phyloP scores from a whole-genome alignment of 2,113 vertebrate genomes.

The Gadus macrocephalus region DNA sequence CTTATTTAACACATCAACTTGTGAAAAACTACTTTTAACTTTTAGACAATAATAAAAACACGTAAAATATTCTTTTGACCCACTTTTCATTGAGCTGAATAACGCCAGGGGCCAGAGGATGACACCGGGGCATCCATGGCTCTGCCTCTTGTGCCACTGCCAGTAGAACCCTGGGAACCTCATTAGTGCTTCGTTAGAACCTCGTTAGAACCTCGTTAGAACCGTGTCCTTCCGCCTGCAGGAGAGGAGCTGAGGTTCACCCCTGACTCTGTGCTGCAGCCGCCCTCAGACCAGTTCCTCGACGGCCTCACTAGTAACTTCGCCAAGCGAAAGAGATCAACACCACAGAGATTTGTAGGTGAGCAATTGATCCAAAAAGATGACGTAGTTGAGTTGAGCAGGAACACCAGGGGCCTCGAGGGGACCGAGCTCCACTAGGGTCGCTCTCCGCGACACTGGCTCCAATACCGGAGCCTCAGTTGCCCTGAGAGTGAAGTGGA shows the following conservation, averaged over 20 bases:
- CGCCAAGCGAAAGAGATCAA: constrained; percentile 95
- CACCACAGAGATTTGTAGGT: constrained; percentile 96
- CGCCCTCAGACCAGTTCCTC: constrained; percentile 89
- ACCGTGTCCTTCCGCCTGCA: constrained; percentile 61
- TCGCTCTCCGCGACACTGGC: too few species aligned
- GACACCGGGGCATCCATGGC: too few species aligned
- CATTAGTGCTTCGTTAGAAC: background rate
- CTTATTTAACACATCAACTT: background rate
- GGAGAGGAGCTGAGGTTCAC: constrained; percentile 89
- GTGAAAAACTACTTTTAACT: background rate
- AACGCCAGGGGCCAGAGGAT: too few species aligned
- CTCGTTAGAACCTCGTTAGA: constrained; percentile 9
- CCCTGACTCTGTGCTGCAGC: constrained; percentile 85
- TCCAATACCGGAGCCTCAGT: too few species aligned
- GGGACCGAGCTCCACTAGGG: too few species aligned
- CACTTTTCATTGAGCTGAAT: too few species aligned
- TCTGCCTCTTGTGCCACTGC: too few species aligned
- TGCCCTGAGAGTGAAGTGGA: too few species aligned
- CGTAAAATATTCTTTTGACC: too few species aligned
- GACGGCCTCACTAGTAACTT: constrained; percentile 92
- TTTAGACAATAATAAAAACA: too few species aligned
- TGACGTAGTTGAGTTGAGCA: constrained; percentile 28
- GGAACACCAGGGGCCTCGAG: background rate
- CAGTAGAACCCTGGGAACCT: background rate
- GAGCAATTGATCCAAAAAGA: constrained; percentile 62